Percentiles rank a stretch among this genome's conserved stretches.
These are phyloP conservation scores for Caenorhabditis japonica DNA, from an alignment of 2,888 invertebrate species.

Conservation along the genomic window DNA sequence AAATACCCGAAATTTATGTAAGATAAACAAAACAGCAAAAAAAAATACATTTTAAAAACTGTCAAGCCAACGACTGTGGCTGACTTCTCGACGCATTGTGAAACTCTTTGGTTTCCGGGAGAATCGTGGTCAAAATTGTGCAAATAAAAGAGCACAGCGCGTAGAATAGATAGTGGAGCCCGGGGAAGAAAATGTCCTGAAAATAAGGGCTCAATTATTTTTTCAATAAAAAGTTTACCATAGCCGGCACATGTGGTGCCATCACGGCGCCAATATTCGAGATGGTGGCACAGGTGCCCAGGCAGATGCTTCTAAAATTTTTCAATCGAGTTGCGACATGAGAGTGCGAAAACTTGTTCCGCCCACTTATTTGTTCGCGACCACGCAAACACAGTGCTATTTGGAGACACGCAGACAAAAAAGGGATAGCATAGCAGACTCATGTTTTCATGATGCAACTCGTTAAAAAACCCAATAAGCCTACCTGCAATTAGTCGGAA, in stretches of 20 bases:
- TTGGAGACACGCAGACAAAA: too few species aligned
- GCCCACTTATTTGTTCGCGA: too few species aligned
- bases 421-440: too few species aligned
- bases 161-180: conserved; percentile 48
- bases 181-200: conserved; percentile 52
- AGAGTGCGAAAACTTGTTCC: too few species aligned
- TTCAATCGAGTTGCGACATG: too few species aligned
- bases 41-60: too few species aligned
- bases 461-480: too few species aligned
- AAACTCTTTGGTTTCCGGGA: conserved; percentile 54
- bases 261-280: conserved; percentile 62
- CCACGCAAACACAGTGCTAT: too few species aligned
- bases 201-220: background rate
- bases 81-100: conserved; percentile 33
- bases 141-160: conserved; percentile 44
- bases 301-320: conserved; percentile 58
- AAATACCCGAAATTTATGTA: background rate
- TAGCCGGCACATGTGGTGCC: conserved; percentile 58
- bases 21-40: conserved; percentile 8
- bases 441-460: too few species aligned
- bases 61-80: conserved; percentile 51
- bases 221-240: conserved; percentile 40
- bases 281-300: conserved; percentile 63
- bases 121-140: conserved; percentile 51
- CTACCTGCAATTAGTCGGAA: conserved; percentile 64